Percentiles rank a stretch among this genome's conserved stretches.
phyloP scores from a whole-genome alignment of 2,113 vertebrate species.

The Oncorhynchus keta region DNA sequence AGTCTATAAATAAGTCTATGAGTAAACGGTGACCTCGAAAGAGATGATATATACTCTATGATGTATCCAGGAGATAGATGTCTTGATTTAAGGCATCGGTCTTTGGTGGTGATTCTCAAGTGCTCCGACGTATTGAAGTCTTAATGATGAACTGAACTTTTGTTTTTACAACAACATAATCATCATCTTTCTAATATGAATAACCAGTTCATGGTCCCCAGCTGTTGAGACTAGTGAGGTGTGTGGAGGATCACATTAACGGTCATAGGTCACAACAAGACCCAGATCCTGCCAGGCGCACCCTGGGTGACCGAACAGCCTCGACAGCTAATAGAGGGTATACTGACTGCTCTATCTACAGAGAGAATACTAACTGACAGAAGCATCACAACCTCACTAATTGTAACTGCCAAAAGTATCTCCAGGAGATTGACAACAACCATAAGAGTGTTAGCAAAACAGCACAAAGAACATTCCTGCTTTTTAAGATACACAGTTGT shows the following conservation, averaged over 20 bases:
- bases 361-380: not conserved
- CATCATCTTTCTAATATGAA: constrained; percentile 20
- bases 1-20: no score
- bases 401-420: not conserved
- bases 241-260: constrained; percentile 63
- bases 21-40: no score
- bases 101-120: no score
- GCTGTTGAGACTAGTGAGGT: constrained; percentile 69
- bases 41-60: no score
- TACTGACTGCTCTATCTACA: not conserved
- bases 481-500: no score
- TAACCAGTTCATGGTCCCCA: constrained; percentile 62
- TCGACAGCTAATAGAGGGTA: not conserved
- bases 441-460: no score
- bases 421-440: not conserved
- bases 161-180: no score
- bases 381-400: not conserved
- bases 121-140: no score
- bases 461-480: no score
- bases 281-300: constrained; percentile 61
- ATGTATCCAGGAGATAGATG: no score
- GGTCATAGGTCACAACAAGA: constrained; percentile 60
- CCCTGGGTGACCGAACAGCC: constrained; percentile 53
- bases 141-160: no score
- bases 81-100: no score